phyloP scores from a whole-genome alignment of 2,797 vertebrate genomes.

The Aplochiton taeniatus region DNA sequence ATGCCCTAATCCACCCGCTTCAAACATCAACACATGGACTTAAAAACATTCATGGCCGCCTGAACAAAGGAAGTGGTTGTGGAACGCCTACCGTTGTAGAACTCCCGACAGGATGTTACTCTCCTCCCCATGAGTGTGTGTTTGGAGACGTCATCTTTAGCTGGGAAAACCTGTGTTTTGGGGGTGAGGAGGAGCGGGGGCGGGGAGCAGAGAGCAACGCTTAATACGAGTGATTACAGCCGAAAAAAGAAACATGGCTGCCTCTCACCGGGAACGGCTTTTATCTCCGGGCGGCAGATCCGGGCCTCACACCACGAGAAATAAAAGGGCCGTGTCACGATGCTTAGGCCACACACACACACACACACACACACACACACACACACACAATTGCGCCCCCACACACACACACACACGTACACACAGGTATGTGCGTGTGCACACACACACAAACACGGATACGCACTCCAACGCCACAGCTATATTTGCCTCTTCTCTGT shows the following conservation, averaged over 20 bases:
- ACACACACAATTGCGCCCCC: background rate
- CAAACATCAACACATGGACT: slow-evolving; percentile 34
- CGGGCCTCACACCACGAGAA: slow-evolving; percentile 32
- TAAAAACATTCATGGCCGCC: too few relatives aligned
- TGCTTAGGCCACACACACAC: slow-evolving; percentile 16
- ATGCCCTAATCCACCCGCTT: slow-evolving; percentile 31
- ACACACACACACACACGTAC: background rate
- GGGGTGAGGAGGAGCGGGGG: too few relatives aligned
- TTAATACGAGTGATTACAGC: slow-evolving; percentile 48
- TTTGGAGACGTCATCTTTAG: slow-evolving; percentile 33
- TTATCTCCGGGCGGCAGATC: slow-evolving; percentile 49
- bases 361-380: slow-evolving; percentile 19
- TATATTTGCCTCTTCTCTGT: slow-evolving; percentile 17
- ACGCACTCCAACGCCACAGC: background rate
- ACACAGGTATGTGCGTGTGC: background rate
- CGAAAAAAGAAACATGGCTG: slow-evolving; percentile 46
- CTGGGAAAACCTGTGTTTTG: slow-evolving; percentile 42
- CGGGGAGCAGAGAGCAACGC: slow-evolving; percentile 33
- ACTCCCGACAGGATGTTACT: too few relatives aligned
- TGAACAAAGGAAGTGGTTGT: too few relatives aligned
- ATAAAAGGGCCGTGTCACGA: slow-evolving; percentile 42
- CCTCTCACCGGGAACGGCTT: slow-evolving; percentile 37
- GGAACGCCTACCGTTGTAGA: too few relatives aligned
- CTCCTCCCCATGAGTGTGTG: too few relatives aligned
- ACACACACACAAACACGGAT: background rate